Base-by-base conservation (phyloP, 2,888 invertebrate genomes). In the Tipula unca region DNA sequence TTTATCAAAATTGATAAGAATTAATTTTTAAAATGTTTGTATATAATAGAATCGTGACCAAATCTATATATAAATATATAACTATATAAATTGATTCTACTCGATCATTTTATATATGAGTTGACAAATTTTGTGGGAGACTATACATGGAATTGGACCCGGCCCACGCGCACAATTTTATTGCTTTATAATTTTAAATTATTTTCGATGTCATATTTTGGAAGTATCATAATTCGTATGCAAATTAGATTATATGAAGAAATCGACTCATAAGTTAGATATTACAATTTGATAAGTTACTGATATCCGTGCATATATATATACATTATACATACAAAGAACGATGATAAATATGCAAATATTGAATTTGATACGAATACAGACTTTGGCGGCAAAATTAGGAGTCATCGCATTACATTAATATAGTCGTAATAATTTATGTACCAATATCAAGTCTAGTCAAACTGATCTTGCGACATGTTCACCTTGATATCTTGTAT, bases 171-270 rank as follows among this genome's bases (percentile, higher is more conserved):
- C 25, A 10, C 10, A 69, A 69, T 25, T 69, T 69, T 69, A 69
- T 69, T 69, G 25, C 25, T 69, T 69, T 69, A 25, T 69, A 69
- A 69, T 69, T 69, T 48, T n/a, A 42, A 42, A 17, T 6, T 4
- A 3, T 48, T 48, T 17, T 48, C 1, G 42, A 42, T 42, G 42
- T 54, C 48, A 54, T 54, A 54, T 69, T 69, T 69, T 69, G 10
- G 69, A 69, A 69, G 25, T 69, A 69, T 69, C 69, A 69, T 69
- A 69, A 69, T 69, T 69, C 69, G 69, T 69, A 69, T 69, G 69
- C 69, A 69, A 69, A 69, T 69, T 69, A 69, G 10, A 69, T 69
- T 25, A 10, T 13, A 10, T 69, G 69, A 25, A 69, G 25, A 25
- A 69, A 17, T 25, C 25, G 69, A 25, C 25, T 69, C 69, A 13